Evolutionary conservation across 2,113 vertebrate genomes (phyloP).

Genomic region (Phylloscopus trochiloides): DNA sequence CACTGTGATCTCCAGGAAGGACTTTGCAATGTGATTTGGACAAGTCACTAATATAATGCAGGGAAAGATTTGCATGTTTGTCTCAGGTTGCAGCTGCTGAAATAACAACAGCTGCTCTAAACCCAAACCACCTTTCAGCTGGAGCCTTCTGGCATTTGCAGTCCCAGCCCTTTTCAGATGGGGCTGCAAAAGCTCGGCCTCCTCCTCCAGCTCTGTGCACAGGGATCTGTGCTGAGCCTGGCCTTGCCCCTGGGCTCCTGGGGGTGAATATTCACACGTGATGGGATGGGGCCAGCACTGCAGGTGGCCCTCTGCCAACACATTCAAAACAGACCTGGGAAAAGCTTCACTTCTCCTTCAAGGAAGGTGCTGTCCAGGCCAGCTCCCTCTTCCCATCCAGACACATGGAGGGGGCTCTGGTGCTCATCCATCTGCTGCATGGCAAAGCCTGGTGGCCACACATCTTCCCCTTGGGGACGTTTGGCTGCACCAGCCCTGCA

Average conservation of each 20-base stretch:
- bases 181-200: neutral
- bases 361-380: neutral
- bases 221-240: neutral
- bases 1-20: neutral
- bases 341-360: neutral
- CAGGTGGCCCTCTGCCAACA: neutral
- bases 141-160: neutral
- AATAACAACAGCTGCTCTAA: neutral
- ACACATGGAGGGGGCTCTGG: accelerated
- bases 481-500: neutral
- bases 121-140: neutral
- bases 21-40: neutral
- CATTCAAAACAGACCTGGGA: neutral
- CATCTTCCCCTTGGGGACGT: neutral
- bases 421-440: accelerated
- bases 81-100: neutral
- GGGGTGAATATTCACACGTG: accelerated
- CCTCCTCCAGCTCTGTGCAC: accelerated
- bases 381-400: neutral
- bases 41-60: accelerated
- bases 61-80: neutral
- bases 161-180: neutral
- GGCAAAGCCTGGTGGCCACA: neutral
- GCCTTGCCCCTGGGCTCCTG: neutral
- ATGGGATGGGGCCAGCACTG: neutral